These are phyloP conservation scores for Natator depressus DNA, from an alignment of 2,113 vertebrate genomes.

Conservation along the genomic window DNA sequence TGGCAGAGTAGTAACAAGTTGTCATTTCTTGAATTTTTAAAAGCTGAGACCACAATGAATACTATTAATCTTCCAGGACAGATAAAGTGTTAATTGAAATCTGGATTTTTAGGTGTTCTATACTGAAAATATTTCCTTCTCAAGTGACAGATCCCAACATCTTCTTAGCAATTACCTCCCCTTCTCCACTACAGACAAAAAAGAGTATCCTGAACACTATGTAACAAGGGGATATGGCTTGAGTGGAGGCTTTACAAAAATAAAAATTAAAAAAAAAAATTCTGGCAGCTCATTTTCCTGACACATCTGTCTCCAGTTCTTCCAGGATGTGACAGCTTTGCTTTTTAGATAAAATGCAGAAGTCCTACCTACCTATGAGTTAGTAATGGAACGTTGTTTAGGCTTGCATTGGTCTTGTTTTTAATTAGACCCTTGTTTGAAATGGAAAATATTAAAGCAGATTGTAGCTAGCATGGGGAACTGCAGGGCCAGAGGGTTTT, in stretches of 20 bases:
- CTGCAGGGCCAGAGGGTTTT: constrained; percentile 46
- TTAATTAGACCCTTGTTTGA: constrained; percentile 60
- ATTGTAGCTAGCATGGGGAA: constrained; percentile 16
- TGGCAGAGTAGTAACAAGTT: neutral
- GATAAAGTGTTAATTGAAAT: neutral
- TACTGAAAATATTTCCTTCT: neutral
- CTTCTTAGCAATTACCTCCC: neutral
- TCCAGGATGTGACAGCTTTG: neutral
- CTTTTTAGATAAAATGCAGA: constrained; percentile 13
- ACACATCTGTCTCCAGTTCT: neutral
- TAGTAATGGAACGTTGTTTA: constrained; percentile 7
- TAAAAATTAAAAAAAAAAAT: neutral
- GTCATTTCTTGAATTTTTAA: neutral
- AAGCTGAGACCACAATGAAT: accelerated
- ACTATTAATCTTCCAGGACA: neutral
- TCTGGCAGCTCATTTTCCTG: neutral
- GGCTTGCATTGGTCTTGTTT: constrained; percentile 16
- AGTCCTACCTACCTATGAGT: neutral
- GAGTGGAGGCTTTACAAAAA: neutral
- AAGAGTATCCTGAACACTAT: accelerated
- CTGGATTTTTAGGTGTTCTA: neutral
- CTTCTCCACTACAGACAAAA: neutral
- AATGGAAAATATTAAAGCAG: constrained; percentile 61
- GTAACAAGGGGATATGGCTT: neutral
- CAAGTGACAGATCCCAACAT: neutral